Evolutionary conservation across 2,888 invertebrate genomes (phyloP).

Genomic region (Meiosimyza platycephala): DNA sequence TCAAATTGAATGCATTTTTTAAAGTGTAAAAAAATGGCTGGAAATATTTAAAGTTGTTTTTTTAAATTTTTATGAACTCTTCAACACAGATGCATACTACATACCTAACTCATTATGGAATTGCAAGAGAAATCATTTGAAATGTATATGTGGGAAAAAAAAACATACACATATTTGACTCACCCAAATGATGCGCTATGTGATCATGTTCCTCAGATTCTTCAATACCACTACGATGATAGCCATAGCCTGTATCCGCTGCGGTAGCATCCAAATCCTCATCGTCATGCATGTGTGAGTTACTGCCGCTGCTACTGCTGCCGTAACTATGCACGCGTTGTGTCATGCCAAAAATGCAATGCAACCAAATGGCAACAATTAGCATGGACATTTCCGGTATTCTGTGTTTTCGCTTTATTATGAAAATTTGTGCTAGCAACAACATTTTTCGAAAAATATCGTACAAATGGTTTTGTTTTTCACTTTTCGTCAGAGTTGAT

Average conservation of each 20-base stretch:
- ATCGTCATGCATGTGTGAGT: conserved; percentile 19
- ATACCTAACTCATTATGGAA: too few species aligned
- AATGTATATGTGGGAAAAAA: too few species aligned
- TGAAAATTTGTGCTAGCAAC: conserved; percentile 24
- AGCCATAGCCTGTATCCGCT: conserved; percentile 42
- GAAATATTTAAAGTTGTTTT: too few species aligned
- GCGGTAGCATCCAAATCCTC: conserved; percentile 40
- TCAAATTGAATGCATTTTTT: too few species aligned
- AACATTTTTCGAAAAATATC: neutral
- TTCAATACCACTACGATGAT: conserved; percentile 54
- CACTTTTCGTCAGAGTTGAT: too few species aligned
- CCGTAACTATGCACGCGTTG: neutral
- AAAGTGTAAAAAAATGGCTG: too few species aligned
- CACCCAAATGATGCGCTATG: conserved; percentile 62
- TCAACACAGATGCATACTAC: too few species aligned
- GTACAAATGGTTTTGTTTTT: neutral
- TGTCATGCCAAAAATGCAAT: conserved; percentile 39
- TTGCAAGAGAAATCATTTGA: too few species aligned
- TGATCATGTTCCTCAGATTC: conserved; percentile 62
- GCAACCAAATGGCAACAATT: conserved; percentile 62
- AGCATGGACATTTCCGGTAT: conserved; percentile 63
- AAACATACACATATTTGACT: conserved; percentile 41
- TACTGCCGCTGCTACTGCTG: neutral
- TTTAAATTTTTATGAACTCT: too few species aligned
- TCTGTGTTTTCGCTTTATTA: conserved; percentile 62